Conservation (phyloP, 2,797 vertebrate species). For the Phoebastria nigripes region DNA sequence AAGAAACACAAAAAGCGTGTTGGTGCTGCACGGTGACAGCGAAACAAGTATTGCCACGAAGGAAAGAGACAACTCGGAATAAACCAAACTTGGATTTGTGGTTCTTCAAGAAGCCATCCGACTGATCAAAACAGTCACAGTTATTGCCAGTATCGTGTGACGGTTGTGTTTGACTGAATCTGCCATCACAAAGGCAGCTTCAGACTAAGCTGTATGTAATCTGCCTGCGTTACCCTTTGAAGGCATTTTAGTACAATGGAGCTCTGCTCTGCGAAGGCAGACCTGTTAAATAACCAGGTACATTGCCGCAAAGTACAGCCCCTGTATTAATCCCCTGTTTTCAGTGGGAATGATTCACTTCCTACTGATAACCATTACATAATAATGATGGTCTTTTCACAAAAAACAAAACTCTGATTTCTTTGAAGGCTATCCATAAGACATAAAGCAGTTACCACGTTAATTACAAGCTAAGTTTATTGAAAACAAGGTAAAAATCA, state of each 20-base stretch:
- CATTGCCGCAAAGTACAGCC: background rate
- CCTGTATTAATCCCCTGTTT: background rate
- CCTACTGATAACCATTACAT: background rate
- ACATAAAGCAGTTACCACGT: background rate
- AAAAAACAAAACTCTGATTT: background rate
- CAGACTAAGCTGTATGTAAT: background rate
- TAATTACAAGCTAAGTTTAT: conserved; percentile 55
- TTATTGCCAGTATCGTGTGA: background rate
- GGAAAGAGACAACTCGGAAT: background rate
- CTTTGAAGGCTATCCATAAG: background rate
- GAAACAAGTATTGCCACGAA: accelerated
- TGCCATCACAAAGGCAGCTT: background rate
- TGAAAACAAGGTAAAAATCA: conserved; percentile 61
- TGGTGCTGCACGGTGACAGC: background rate
- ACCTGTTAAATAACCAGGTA: background rate
- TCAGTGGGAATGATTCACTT: background rate
- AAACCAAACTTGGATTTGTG: background rate
- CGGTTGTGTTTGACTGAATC: background rate
- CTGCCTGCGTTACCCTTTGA: background rate
- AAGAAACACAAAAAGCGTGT: accelerated
- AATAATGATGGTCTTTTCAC: background rate
- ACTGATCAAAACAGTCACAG: accelerated
- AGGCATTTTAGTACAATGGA: background rate
- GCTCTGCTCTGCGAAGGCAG: background rate
- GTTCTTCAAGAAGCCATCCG: background rate